Conservation (phyloP, 2,113 vertebrate species). For the Halcyon senegalensis region DNA sequence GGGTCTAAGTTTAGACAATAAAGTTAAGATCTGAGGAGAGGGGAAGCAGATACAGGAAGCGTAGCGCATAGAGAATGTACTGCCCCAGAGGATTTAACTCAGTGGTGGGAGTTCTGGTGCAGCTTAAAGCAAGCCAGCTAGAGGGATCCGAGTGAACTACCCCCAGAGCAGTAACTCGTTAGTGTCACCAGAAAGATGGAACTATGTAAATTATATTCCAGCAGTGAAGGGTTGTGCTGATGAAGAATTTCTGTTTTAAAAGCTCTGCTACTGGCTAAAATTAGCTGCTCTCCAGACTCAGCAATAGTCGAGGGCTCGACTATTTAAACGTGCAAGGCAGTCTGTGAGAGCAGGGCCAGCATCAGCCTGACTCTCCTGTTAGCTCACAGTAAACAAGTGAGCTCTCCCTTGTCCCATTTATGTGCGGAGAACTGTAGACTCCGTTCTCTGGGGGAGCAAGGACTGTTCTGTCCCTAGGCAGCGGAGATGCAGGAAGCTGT, state of each 20-base stretch:
- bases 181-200: constrained; percentile 30
- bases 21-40: constrained; percentile 15
- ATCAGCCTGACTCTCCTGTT: not conserved
- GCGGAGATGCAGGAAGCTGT: not conserved
- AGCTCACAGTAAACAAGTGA: not conserved
- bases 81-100: not conserved
- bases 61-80: not conserved
- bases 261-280: constrained; percentile 23
- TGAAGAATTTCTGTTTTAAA: constrained; percentile 31
- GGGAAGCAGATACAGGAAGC: not conserved
- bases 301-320: not conserved
- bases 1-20: constrained; percentile 41
- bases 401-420: not conserved
- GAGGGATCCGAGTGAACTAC: not conserved
- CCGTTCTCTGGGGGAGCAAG: not conserved
- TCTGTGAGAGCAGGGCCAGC: not conserved
- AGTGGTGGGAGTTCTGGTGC: not conserved
- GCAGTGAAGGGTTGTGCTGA: constrained; percentile 10
- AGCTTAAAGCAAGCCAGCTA: not conserved
- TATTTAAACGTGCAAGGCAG: not conserved
- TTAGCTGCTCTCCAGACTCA: not conserved
- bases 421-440: not conserved
- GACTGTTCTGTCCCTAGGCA: not conserved
- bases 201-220: constrained; percentile 45
- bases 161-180: constrained; percentile 44